These are phyloP conservation scores for Priocnemis perturbator DNA, from an alignment of 2,888 invertebrate species.

Conservation along the genomic window DNA sequence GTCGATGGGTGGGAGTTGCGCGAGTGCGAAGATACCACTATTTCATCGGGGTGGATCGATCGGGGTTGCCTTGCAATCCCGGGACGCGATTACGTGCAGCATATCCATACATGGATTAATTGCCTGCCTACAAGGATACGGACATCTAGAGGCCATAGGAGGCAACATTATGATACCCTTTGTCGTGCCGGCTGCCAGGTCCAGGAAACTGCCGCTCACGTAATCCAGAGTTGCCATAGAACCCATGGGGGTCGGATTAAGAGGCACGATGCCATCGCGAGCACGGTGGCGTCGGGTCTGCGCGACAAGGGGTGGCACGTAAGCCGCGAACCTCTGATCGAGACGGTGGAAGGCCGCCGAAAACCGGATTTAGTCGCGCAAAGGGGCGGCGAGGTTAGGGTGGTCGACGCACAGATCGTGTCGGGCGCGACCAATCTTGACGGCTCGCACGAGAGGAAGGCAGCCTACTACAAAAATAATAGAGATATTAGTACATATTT, in stretches of 20 bases:
- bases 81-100: conserved; percentile 62
- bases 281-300: conserved; percentile 51
- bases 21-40: conserved; percentile 17
- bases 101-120: conserved; percentile 59
- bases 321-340: conserved; percentile 50
- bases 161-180: conserved; percentile 15
- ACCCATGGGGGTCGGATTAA: conserved; percentile 67
- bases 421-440: conserved; percentile 30
- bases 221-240: conserved; percentile 63
- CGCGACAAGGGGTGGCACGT: conserved; percentile 56
- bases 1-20: conserved; percentile 18
- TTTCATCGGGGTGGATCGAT: conserved; percentile 34
- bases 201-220: conserved; percentile 64
- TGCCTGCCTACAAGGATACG: conserved; percentile 56
- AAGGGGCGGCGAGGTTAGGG: background rate
- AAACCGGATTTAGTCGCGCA: conserved; percentile 40
- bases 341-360: conserved; percentile 33
- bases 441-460: conserved; percentile 33
- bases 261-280: conserved; percentile 62
- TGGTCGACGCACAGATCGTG: conserved; percentile 40
- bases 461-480: conserved; percentile 18
- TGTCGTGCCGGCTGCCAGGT: conserved; percentile 65
- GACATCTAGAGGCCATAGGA: conserved; percentile 51
- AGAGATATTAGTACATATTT: background rate
- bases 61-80: conserved; percentile 42